Conservation (phyloP, 1,140 invertebrate genomes). For the Chrysopa pallens region DNA sequence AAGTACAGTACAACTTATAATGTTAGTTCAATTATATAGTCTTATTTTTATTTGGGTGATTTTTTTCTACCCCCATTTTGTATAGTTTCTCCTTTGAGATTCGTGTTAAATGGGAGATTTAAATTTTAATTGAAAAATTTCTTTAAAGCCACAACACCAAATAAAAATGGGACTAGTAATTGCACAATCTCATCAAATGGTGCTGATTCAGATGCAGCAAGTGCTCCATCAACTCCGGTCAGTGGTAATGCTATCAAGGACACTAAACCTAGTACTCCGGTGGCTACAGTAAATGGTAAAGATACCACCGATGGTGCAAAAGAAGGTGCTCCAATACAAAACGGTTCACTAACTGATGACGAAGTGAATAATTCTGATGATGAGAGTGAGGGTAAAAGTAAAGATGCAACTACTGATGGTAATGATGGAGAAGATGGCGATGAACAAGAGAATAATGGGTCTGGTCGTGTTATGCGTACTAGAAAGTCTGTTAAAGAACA, state of each 20-base stretch:
- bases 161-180: too few species aligned
- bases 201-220: too few species aligned
- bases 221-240: too few species aligned
- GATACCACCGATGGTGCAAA: not conserved
- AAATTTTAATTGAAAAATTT: too few species aligned
- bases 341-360: constrained; percentile 80
- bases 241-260: constrained; percentile 18
- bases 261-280: not conserved
- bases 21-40: constrained; percentile 20
- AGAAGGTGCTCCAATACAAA: constrained; percentile 19
- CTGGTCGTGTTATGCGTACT: constrained; percentile 11
- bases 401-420: constrained; percentile 20
- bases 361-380: constrained; percentile 72
- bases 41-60: constrained; percentile 4
- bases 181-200: too few species aligned
- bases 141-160: too few species aligned
- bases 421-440: not conserved
- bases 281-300: not conserved
- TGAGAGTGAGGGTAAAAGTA: constrained; percentile 69
- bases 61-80: not conserved
- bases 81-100: not conserved
- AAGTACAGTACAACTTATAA: constrained; percentile 4
- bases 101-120: not conserved
- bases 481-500: not conserved
- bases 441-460: constrained; percentile 23